Evolutionary conservation across 2,888 invertebrate genomes (phyloP).

Genomic region (Drosophila glabriapex): DNA sequence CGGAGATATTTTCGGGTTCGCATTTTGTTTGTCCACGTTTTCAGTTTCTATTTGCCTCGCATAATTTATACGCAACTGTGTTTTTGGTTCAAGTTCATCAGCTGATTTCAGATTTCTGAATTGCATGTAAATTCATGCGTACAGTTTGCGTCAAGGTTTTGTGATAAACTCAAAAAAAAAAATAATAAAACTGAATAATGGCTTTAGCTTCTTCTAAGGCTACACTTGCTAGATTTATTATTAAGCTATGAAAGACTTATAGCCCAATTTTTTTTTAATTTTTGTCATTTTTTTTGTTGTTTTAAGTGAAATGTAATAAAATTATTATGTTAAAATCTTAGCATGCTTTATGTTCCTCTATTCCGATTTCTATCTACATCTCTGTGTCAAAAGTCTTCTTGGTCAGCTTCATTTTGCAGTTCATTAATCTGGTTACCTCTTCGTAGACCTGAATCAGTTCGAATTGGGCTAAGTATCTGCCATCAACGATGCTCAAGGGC

Average conservation of each 20-base stretch:
- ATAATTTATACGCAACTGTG: conserved; percentile 61
- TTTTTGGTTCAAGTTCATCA: conserved; percentile 74
- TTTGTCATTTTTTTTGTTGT: not conserved
- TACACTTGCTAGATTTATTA: conserved; percentile 9
- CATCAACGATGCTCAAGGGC: conserved; percentile 56
- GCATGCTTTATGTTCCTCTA: not conserved
- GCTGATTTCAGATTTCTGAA: conserved; percentile 23
- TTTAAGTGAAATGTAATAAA: not conserved
- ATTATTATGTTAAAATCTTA: not conserved
- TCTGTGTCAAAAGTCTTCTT: conserved; percentile 18
- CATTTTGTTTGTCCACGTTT: conserved; percentile 28
- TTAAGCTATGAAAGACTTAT: not conserved
- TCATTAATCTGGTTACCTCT: conserved; percentile 70
- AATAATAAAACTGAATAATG: conserved; percentile 15
- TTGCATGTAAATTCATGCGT: conserved; percentile 25
- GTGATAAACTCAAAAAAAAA: not conserved
- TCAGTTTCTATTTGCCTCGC: conserved; percentile 33
- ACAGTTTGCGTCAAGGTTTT: not conserved
- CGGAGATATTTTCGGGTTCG: conserved; percentile 31
- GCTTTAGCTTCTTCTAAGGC: not conserved
- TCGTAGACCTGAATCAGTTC: conserved; percentile 78
- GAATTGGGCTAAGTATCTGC: conserved; percentile 67
- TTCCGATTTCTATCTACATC: not conserved
- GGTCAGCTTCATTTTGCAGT: conserved; percentile 53
- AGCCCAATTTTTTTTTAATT: not conserved